Evolutionary conservation across 2,888 invertebrate genomes (phyloP).

Genomic region (Eubasilissa splendida): DNA sequence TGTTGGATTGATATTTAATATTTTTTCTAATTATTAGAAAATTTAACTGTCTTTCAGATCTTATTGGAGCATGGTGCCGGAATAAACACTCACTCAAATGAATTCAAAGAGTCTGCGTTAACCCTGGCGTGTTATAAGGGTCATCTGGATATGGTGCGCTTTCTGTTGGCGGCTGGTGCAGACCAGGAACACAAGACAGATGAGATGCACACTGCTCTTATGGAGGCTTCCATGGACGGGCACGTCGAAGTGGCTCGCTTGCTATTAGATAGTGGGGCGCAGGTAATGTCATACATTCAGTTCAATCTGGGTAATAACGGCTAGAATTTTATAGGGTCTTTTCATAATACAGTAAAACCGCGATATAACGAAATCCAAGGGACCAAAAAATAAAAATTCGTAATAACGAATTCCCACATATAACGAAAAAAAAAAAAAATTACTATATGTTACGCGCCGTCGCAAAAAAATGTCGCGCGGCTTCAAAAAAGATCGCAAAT

Average conservation of each 20-base stretch:
- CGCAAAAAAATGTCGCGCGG: no score
- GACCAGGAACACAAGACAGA: slow-evolving; percentile 99
- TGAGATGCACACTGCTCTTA: slow-evolving; percentile 99
- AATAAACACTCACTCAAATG: slow-evolving; percentile 98
- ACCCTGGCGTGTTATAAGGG: slow-evolving; percentile 96
- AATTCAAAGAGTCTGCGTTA: slow-evolving; percentile 98
- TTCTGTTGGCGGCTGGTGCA: slow-evolving; percentile 95
- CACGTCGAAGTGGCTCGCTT: slow-evolving; percentile 97
- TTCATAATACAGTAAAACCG: no score
- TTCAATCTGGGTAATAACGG: not conserved
- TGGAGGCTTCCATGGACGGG: slow-evolving; percentile 99
- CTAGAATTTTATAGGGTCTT: no score
- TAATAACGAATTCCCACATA: no score
- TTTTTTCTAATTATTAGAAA: not conserved
- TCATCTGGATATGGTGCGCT: slow-evolving; percentile 97
- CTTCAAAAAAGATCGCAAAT: no score
- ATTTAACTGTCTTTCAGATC: slow-evolving; percentile 69
- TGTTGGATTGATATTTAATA: no score
- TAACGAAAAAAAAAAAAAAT: no score
- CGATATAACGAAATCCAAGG: no score
- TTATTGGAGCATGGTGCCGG: slow-evolving; percentile 95
- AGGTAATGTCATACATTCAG: slow-evolving; percentile 67
- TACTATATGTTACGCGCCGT: no score
- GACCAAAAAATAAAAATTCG: not conserved
- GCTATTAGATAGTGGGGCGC: slow-evolving; percentile 96